phyloP scores from a whole-genome alignment of 2,888 invertebrate species.

The Xestoiulus laeticollis region DNA sequence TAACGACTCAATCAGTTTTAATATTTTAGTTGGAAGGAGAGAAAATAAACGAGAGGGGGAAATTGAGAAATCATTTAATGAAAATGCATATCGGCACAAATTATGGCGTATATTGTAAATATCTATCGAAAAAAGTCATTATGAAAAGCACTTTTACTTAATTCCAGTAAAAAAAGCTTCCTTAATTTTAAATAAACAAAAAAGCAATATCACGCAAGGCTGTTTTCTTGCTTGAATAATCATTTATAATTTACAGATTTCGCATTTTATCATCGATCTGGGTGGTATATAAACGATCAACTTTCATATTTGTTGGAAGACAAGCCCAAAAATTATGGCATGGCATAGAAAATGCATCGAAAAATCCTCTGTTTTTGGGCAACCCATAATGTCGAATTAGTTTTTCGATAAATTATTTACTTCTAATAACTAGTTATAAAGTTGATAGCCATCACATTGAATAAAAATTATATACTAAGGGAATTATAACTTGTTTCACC shows the following conservation, averaged over 20 bases:
- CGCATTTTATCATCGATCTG: slow-evolving; percentile 41
- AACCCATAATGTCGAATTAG: background rate
- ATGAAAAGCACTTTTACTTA: slow-evolving; percentile 41
- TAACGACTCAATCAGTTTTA: slow-evolving; percentile 41
- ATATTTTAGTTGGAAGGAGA: background rate
- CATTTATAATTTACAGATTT: slow-evolving; percentile 43
- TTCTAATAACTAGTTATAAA: too few species aligned
- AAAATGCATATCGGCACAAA: slow-evolving; percentile 23
- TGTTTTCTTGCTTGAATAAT: slow-evolving; percentile 39
- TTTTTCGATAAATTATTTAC: too few species aligned
- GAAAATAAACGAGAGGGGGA: slow-evolving; percentile 18
- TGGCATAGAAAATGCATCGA: background rate
- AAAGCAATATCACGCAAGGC: slow-evolving; percentile 39
- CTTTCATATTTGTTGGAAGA: background rate
- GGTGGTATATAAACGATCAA: slow-evolving; percentile 1
- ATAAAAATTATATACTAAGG: too few species aligned
- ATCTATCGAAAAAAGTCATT: slow-evolving; percentile 16
- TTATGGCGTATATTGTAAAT: background rate
- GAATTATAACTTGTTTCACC: too few species aligned
- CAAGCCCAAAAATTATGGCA: background rate
- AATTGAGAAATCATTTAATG: slow-evolving; percentile 38
- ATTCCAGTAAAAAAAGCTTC: slow-evolving; percentile 34
- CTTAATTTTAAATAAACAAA: slow-evolving; percentile 35
- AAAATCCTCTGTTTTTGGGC: background rate
- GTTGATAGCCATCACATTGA: too few species aligned